phyloP scores from a whole-genome alignment of 2,797 vertebrate genomes.

The Megalops cyprinoides region DNA sequence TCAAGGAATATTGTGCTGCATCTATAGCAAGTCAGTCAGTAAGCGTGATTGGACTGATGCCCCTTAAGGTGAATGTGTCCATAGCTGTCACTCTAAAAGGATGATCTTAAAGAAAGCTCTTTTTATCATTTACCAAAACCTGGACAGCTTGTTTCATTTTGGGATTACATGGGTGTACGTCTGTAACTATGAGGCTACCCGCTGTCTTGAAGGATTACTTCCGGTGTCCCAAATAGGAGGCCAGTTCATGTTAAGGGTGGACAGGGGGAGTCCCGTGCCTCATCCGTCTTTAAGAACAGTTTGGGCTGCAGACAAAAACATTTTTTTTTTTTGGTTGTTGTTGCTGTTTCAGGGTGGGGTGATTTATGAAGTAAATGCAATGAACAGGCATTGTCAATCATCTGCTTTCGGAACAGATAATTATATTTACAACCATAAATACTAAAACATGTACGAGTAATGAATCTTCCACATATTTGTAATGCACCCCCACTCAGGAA shows the following conservation, averaged over 20 bases:
- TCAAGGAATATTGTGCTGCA: not conserved
- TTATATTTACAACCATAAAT: not conserved
- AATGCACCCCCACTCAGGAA: not conserved
- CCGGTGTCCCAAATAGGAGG: not conserved
- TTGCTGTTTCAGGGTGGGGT: not conserved
- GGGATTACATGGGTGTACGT: not conserved
- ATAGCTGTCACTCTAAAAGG: not conserved
- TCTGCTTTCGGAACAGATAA: conserved; percentile 26
- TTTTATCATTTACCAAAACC: not conserved
- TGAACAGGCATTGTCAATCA: not conserved
- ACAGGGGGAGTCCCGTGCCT: not conserved
- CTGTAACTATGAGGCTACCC: not conserved
- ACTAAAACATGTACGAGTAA: not conserved
- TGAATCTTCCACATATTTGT: not conserved
- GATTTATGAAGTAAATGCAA: conserved; percentile 7
- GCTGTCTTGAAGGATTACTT: not conserved
- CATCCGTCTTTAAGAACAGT: conserved; percentile 15
- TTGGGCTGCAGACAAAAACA: conserved; percentile 37
- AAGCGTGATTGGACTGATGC: not conserved
- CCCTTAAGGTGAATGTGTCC: not conserved
- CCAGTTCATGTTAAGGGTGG: not conserved
- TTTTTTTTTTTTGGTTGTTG: conserved; percentile 26
- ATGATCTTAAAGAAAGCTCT: not conserved
- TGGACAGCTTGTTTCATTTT: not conserved
- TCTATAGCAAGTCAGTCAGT: not conserved